Conservation (phyloP, 2,888 invertebrate species). For the Malthinus seriepunctatus region DNA sequence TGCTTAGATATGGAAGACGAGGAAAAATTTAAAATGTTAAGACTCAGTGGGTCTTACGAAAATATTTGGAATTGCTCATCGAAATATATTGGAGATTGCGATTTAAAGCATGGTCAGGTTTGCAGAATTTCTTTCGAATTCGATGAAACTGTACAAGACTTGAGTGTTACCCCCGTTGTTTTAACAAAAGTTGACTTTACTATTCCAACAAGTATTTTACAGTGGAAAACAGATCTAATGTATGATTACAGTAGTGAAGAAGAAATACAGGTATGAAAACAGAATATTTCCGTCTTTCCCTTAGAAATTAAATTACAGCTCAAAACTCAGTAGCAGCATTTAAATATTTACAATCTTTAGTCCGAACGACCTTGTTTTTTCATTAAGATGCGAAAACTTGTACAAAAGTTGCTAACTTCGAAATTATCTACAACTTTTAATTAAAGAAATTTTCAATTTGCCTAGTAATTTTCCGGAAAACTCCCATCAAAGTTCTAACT, state of each 20-base stretch:
- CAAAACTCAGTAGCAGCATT: slow-evolving; percentile 2
- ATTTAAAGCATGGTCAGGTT: slow-evolving; percentile 40
- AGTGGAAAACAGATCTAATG: slow-evolving; percentile 59
- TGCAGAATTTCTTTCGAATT: slow-evolving; percentile 42
- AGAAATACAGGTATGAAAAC: slow-evolving; percentile 47
- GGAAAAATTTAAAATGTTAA: slow-evolving; percentile 3
- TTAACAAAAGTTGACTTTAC: slow-evolving; percentile 58
- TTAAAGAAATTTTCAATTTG: too few relatives aligned
- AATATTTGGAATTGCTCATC: slow-evolving; percentile 40
- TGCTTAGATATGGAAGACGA: slow-evolving; percentile 4
- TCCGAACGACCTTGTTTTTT: too few relatives aligned
- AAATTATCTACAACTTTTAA: too few relatives aligned
- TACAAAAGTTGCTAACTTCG: too few relatives aligned
- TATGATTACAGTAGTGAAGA: slow-evolving; percentile 60
- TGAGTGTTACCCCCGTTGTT: slow-evolving; percentile 33
- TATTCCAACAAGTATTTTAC: slow-evolving; percentile 58
- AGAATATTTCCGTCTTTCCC: slow-evolving; percentile 3
- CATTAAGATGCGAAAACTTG: neutral
- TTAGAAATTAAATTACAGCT: neutral
- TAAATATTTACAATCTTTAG: too few relatives aligned
- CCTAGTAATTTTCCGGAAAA: too few relatives aligned
- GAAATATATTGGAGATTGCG: slow-evolving; percentile 8
- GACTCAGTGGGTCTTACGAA: slow-evolving; percentile 32
- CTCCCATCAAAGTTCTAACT: too few relatives aligned
- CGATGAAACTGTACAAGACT: slow-evolving; percentile 39